Percentiles rank a stretch among this genome's conserved stretches.
Evolutionary conservation across 2,797 vertebrate genomes (phyloP).

Genomic region (Trichosurus vulpecula): DNA sequence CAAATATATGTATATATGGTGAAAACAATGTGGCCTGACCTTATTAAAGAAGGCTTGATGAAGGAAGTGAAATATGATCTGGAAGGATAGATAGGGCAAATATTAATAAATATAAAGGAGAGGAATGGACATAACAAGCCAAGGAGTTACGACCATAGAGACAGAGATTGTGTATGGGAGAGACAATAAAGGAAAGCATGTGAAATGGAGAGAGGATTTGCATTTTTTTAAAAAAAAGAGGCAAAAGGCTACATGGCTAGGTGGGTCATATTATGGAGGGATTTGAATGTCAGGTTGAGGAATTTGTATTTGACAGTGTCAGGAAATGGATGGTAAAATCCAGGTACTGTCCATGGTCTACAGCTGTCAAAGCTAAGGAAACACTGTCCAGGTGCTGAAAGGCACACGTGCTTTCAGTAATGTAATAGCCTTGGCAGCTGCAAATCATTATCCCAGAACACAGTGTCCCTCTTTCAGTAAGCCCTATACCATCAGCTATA

Average conservation of each 20-base stretch:
- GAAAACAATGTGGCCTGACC: not conserved
- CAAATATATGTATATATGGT: too few species aligned
- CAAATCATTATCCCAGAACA: not conserved
- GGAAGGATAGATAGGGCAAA: not conserved
- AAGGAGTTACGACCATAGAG: not conserved
- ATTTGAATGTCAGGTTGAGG: not conserved
- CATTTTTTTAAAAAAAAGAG: not conserved
- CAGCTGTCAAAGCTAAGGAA: not conserved
- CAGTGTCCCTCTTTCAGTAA: not conserved
- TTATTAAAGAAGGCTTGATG: not conserved
- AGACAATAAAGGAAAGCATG: not conserved
- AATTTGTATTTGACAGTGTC: not conserved
- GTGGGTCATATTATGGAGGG: not conserved
- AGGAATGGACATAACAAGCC: not conserved
- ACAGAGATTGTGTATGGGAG: not conserved
- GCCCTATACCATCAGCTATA: not conserved
- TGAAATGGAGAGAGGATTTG: not conserved
- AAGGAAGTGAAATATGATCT: not conserved
- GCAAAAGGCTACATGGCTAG: not conserved
- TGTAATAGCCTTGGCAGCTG: not conserved
- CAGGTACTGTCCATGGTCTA: not conserved
- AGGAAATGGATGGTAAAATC: not conserved
- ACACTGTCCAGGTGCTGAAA: slow-evolving; percentile 1
- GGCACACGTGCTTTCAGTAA: not conserved
- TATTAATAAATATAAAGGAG: not conserved